Evolutionary conservation across 2,888 invertebrate species (phyloP), one percentile per base, ranked within the genome.

Genomic region (Phyto melanocephala): DNA sequence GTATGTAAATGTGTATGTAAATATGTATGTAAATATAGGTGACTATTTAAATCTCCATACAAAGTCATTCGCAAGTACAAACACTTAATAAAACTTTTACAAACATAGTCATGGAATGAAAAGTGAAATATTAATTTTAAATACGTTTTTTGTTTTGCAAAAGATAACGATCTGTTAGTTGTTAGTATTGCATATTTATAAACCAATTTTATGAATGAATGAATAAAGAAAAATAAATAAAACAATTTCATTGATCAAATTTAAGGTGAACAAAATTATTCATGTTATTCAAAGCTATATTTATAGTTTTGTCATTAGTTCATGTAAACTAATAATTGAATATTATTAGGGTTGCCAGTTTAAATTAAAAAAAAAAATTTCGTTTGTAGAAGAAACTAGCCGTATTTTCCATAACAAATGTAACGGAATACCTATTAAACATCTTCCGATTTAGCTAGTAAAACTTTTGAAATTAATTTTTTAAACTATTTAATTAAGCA

Each of bases 161-260:
- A 47, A 47, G 20, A 13, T 35, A 10, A 47, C 11, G 15, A 35
- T 35, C 35, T 33, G 47, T 37, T 17, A 63, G 45, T 63, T 11
- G 28, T 13, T 63, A n/a, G n/a, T n/a, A n/a, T n/a, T n/a, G n/a
- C 20, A 17, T 63, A 11, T 13, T 42, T 15, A 35, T 33, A 56
- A 58, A 47, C 70, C 58, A 56, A 56, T 58, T 71, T 71, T 71
- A 71, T 47, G 70, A 70, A 22, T 47, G 58, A 20, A 70, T 28
- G 2, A 63, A 33, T 11, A 24, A 4, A 15, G 22, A 1, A 50
- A 62, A 62, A 15, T 15, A 62, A 15, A 15, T 8, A 17, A 28
- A 2, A 8, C 0, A 28, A 54, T 28, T 54, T 28, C 13, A 40
- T 60, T 20, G 33, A 40, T n/a, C 15, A 40, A 58, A 13, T 20